Base-by-base conservation (phyloP, 2,113 vertebrate species). In the Lepisosteus osseus region DNA sequence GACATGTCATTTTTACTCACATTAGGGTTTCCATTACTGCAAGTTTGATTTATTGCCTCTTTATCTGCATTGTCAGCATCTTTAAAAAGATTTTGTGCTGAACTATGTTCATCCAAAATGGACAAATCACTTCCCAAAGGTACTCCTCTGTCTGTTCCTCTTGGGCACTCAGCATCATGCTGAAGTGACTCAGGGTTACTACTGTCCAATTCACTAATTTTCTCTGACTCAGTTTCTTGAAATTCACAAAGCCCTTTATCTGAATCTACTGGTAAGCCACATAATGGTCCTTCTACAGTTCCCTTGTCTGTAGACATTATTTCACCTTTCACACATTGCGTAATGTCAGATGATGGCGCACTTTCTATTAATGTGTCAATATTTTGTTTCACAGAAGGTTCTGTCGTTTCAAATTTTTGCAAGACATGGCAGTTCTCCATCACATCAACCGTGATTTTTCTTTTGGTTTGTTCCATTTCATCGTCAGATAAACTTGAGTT, bases 191-290 rank as follows among this genome's bases (percentile, higher is more conserved):
- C 55, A 55, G 54, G 11, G 41, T 12, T 40, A 68, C 55, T 47
- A 14, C n/a, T 14, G 40, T 44, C 2, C 17, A 43, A 3, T 68
- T 73, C 66, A 63, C 61, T 61, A 61, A 15, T 3, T 62, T 72
- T 72, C 4, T 29, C 45, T 0, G 42, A 59, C 47, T 59, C 44
- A 9, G 5, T 41, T 54, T 68, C 11, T 63, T 54, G 44, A n/a
- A 62, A 9, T 5, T 65, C 63, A 51, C 5, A 51, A 51, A 51
- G 47, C 47, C 9, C 9, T 51, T 5, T 51, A 51, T 51, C 47
- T 2, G 47, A 51, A 51, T 13, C 57, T 59, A 5, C 14, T 59
- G 11, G 11, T 59, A 59, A 13, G 11, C 57, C 57, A 59, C 4
- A 9, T 51, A 9, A 51, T 51, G 5, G 5, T 9, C 29, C 29